Evolutionary conservation across 2,113 vertebrate genomes (phyloP).

Genomic region (Glareola pratincola): DNA sequence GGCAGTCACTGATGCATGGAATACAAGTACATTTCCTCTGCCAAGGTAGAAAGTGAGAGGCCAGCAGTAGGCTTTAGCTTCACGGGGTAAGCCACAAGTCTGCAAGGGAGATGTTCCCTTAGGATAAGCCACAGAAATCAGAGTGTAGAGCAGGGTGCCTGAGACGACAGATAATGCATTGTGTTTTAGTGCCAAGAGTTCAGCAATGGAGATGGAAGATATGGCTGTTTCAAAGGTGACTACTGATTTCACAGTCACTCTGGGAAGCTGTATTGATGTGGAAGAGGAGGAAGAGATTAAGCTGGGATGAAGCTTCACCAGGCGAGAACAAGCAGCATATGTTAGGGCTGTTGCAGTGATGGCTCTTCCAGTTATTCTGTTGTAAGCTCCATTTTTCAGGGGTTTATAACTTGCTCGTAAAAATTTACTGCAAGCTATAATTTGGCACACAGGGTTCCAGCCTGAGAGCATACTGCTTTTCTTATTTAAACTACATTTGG

Average conservation of each 20-base stretch:
- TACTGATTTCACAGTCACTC: not conserved
- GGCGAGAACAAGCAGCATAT: not conserved
- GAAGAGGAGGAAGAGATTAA: not conserved
- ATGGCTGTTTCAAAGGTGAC: accelerated
- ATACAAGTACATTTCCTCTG: not conserved
- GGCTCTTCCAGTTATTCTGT: constrained; percentile 8
- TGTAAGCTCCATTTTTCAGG: constrained; percentile 51
- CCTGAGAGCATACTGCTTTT: constrained; percentile 40
- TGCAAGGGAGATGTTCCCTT: not conserved
- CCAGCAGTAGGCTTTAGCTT: not conserved
- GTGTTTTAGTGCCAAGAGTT: not conserved
- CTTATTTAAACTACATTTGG: constrained; percentile 43
- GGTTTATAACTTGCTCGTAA: constrained; percentile 64
- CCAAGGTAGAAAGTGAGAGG: not conserved
- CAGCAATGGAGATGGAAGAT: not conserved
- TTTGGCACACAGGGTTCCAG: constrained; percentile 50
- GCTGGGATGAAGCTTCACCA: not conserved
- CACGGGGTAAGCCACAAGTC: not conserved
- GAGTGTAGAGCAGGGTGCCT: not conserved
- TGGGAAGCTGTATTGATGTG: not conserved
- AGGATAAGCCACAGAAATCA: not conserved
- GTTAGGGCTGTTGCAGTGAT: not conserved
- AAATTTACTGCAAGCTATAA: constrained; percentile 53
- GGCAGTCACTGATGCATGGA: not conserved
- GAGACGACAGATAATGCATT: accelerated